Percentiles rank a stretch among this genome's conserved stretches.
Conservation (phyloP, 2,888 invertebrate genomes). For the Perizoma affinitatum region DNA sequence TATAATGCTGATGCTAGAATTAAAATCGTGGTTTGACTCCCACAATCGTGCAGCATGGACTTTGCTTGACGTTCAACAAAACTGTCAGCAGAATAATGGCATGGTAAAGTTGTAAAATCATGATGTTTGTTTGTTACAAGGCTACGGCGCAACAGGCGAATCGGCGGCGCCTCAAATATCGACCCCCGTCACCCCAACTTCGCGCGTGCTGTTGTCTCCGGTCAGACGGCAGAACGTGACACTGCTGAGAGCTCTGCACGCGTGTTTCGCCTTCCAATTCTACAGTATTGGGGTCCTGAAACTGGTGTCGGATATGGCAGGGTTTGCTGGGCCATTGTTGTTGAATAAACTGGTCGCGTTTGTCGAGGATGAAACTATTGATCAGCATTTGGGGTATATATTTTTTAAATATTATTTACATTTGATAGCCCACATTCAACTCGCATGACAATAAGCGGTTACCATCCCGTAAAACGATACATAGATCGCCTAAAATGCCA, state of each 20-base stretch:
- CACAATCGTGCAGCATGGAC: too few relatives aligned
- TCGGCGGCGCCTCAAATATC: constrained; percentile 58
- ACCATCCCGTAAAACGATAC: too few relatives aligned
- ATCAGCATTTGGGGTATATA: constrained; percentile 85
- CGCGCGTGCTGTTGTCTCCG: constrained; percentile 63
- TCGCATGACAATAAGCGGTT: too few relatives aligned
- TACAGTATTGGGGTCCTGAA: constrained; percentile 93
- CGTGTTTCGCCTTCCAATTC: constrained; percentile 91
- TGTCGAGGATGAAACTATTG: constrained; percentile 88
- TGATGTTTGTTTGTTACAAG: constrained; percentile 37
- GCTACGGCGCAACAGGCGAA: constrained; percentile 71
- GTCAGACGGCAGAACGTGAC: constrained; percentile 77
- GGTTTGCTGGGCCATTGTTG: constrained; percentile 95
- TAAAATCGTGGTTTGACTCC: too few relatives aligned
- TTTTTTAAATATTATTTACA: not conserved
- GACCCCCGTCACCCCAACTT: constrained; percentile 70
- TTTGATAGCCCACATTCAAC: too few relatives aligned
- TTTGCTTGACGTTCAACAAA: too few relatives aligned
- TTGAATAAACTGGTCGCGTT: constrained; percentile 92
- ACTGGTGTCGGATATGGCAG: constrained; percentile 91
- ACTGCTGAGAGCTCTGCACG: constrained; percentile 88
- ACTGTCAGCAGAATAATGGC: too few relatives aligned
- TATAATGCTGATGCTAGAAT: too few relatives aligned
- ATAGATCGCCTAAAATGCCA: too few relatives aligned
- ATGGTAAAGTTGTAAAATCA: not conserved